Conservation (phyloP, 1,140 invertebrate genomes). For the Drosophila trapezifrons region DNA sequence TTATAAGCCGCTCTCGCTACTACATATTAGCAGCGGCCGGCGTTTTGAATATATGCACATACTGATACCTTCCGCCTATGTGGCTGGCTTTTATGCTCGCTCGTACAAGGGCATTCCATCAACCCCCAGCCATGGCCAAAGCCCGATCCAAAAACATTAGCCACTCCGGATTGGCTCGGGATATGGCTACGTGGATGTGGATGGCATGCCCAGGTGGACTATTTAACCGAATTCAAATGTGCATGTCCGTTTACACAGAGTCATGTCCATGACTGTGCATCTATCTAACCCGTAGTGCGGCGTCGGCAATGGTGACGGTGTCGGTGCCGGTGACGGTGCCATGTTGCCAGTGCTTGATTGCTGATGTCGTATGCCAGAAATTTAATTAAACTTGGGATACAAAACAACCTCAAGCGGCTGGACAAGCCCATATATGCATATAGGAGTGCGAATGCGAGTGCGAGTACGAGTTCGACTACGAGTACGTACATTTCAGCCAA, state of each 20-base stretch:
- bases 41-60: conserved; percentile 50
- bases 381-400: conserved; percentile 65
- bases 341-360: conserved; percentile 47
- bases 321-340: conserved; percentile 16
- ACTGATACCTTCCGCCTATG: conserved; percentile 18
- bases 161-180: conserved; percentile 30
- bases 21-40: conserved; percentile 58
- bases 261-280: conserved; percentile 61
- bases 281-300: conserved; percentile 35
- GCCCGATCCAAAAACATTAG: conserved; percentile 36
- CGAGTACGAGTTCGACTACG: not conserved
- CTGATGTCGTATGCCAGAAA: conserved; percentile 56
- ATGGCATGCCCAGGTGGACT: conserved; percentile 51
- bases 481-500: conserved; percentile 1
- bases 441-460: conserved; percentile 6
- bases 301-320: conserved; percentile 6
- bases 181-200: conserved; percentile 29
- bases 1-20: conserved; percentile 71
- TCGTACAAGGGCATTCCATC: conserved; percentile 47
- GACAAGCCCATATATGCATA: conserved; percentile 34
- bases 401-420: conserved; percentile 48
- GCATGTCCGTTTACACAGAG: conserved; percentile 53
- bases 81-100: conserved; percentile 4
- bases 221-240: conserved; percentile 61
- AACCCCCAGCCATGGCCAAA: conserved; percentile 6